Percentiles rank a stretch among this genome's conserved stretches.
phyloP scores from a whole-genome alignment of 53 echinoderm and acorn worm genomes.

The Antedon mediterranea region DNA sequence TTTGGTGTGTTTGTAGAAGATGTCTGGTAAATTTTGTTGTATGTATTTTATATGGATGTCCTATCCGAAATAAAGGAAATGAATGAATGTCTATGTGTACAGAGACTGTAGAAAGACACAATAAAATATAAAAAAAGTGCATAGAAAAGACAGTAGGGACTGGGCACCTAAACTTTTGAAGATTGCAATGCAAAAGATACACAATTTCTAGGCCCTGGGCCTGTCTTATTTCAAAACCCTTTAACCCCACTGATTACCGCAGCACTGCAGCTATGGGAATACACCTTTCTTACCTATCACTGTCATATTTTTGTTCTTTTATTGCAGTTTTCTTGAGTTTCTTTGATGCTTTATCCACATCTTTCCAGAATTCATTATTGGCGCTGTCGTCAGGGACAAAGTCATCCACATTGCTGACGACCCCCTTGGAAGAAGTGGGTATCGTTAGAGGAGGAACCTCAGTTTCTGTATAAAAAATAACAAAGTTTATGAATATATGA shows the following conservation, averaged over 20 bases:
- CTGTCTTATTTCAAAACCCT: no score
- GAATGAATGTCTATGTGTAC: no score
- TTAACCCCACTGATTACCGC: no score
- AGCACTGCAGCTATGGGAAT: not conserved
- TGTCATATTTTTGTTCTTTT: slow-evolving; percentile 7
- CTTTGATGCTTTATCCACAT: slow-evolving; percentile 26
- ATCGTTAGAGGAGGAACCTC: not conserved
- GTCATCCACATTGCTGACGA: slow-evolving; percentile 56
- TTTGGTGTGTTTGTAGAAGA: no score
- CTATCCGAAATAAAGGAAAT: no score
- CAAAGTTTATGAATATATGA: not conserved
- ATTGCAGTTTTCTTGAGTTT: slow-evolving; percentile 22
- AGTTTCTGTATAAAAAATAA: not conserved
- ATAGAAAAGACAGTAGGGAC: no score
- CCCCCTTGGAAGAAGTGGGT: slow-evolving; percentile 2
- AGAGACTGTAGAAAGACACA: no score
- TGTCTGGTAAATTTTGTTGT: no score
- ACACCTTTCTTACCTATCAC: slow-evolving; percentile 22
- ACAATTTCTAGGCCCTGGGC: no score
- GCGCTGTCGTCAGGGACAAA: slow-evolving; percentile 73
- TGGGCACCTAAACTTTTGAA: not conserved
- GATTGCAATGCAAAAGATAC: no score
- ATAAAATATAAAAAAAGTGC: no score
- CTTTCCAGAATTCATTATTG: slow-evolving; percentile 63
- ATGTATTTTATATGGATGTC: no score